phyloP scores from a whole-genome alignment of 1,140 invertebrate species.

The Chionoecetes opilio region DNA sequence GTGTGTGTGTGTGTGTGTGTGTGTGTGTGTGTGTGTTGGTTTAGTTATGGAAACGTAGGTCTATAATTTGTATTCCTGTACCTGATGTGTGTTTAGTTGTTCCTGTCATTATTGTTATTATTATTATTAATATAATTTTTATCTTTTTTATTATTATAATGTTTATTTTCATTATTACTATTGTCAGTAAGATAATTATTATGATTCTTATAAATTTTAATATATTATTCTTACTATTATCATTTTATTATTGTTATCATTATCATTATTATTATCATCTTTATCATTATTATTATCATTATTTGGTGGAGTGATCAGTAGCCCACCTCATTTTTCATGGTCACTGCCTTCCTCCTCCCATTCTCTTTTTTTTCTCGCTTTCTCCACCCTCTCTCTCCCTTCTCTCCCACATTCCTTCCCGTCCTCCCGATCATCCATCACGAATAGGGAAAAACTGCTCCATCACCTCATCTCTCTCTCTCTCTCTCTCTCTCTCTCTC shows the following conservation, averaged over 20 bases:
- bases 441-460: constrained; percentile 62
- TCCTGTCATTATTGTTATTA: too few relatives aligned
- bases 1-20: too few relatives aligned
- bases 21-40: neutral
- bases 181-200: neutral
- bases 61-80: neutral
- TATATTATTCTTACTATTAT: neutral
- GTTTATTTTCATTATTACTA: too few relatives aligned
- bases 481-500: constrained; percentile 29
- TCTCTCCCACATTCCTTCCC: neutral
- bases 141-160: too few relatives aligned
- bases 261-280: neutral
- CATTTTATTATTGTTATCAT: constrained; percentile 4
- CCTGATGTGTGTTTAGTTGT: too few relatives aligned
- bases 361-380: neutral
- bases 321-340: neutral
- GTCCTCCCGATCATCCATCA: constrained; percentile 59
- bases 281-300: constrained; percentile 32
- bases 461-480: constrained; percentile 55
- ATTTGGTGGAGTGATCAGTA: neutral
- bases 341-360: constrained; percentile 14
- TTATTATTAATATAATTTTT: neutral
- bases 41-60: neutral
- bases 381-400: neutral
- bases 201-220: neutral